Evolutionary conservation across 2,888 invertebrate genomes (phyloP).

Genomic region (Scelioninae gen. 2): DNA sequence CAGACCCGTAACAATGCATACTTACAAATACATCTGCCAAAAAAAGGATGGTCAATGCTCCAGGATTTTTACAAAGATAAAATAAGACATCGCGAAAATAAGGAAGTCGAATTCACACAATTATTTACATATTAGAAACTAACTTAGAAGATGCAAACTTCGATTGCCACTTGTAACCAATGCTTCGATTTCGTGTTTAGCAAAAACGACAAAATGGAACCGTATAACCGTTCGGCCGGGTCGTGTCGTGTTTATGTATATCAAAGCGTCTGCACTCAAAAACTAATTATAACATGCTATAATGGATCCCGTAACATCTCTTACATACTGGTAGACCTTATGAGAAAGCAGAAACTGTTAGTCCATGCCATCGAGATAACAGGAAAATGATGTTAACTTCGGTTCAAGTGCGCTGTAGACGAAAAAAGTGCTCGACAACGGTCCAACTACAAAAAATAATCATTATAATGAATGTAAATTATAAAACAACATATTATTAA

Average conservation of each 20-base stretch:
- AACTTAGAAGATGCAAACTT: no score
- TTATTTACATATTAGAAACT: no score
- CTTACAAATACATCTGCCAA: no score
- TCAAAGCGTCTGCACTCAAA: conserved; percentile 32
- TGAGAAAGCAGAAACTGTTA: conserved; percentile 19
- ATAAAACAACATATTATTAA: no score
- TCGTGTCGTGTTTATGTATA: conserved; percentile 25
- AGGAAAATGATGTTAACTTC: conserved; percentile 31
- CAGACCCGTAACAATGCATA: no score
- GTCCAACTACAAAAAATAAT: not conserved
- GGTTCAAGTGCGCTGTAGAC: conserved; percentile 6
- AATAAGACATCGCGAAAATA: no score
- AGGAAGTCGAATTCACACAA: no score
- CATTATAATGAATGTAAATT: no score
- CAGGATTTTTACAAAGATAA: no score
- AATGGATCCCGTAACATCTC: conserved; percentile 37
- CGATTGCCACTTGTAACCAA: no score
- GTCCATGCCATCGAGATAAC: conserved; percentile 25
- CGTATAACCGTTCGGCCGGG: conserved; percentile 22
- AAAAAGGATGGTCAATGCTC: no score
- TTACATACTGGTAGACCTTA: conserved; percentile 14
- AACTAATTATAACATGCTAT: conserved; percentile 43
- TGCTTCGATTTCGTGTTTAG: not conserved
- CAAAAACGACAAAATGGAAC: conserved; percentile 19
- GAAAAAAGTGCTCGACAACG: no score